phyloP scores from a whole-genome alignment of 2,888 invertebrate genomes.

The Idaea straminata region DNA sequence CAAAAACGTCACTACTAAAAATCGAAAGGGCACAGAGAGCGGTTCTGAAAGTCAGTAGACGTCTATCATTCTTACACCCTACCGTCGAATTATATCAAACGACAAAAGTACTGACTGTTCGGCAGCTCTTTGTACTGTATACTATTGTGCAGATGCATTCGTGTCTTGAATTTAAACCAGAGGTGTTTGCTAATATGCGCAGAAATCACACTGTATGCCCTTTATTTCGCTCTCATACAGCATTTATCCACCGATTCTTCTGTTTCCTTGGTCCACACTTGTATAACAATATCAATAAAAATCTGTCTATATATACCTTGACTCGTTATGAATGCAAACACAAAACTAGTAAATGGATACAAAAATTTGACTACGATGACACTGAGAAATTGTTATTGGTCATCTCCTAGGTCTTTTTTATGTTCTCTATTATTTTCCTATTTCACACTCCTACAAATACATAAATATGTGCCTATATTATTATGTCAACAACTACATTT shows the following conservation, averaged over 20 bases:
- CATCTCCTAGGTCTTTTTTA: too few species aligned
- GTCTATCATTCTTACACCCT: neutral
- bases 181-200: neutral
- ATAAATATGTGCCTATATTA: too few species aligned
- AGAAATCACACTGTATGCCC: too few species aligned
- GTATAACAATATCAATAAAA: neutral
- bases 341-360: neutral
- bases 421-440: too few species aligned
- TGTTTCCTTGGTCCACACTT: neutral
- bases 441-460: too few species aligned
- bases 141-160: too few species aligned
- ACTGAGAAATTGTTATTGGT: too few species aligned
- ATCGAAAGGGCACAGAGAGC: neutral
- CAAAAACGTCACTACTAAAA: neutral
- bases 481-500: too few species aligned
- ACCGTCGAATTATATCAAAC: neutral
- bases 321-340: neutral
- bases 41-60: neutral
- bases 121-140: too few species aligned
- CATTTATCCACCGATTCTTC: neutral
- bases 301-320: neutral
- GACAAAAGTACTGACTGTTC: neutral
- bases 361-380: too few species aligned
- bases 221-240: neutral
- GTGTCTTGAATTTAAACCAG: neutral